Evolutionary conservation across 2,113 vertebrate species (phyloP), one percentile per base, ranked within the genome.

Genomic region (Rhipidura dahli): DNA sequence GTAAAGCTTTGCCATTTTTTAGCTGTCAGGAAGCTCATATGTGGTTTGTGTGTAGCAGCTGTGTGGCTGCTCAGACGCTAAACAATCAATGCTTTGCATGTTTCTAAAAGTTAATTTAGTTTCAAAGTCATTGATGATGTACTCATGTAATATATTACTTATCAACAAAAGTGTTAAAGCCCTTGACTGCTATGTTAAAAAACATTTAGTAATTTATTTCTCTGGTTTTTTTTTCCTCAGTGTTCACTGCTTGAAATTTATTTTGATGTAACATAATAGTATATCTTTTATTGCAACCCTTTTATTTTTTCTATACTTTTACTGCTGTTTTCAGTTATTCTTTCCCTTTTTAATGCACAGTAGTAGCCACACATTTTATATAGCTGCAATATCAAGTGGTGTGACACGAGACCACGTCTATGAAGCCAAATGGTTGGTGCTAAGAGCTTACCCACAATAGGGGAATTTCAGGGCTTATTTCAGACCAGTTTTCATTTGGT

Each of bases 381-480:
- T 45, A 80, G 11, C 31, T 31, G 8, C 21, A 22, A 15, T 27
- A 39, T 7, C 12, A 17, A 64, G 40, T 18, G 12, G 3, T 13
- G 44, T 60, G 80, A 39, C 3, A 7, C 18, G 37, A 30, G 2
- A 18, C 44, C 11, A 4, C 0, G 0, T 22, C 27, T 72, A 8
- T 9, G 5, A 65, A 72, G 21, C 10, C 66, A 60, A 56, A 49
- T 13, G 21, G 6, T 9, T 75, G 68, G 18, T 80, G 68, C 19
- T 56, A 21, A 64, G 35, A 65, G 24, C 19, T 69, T 51, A 26
- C 45, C 13, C 20, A 35, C 11, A 3, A n/a, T 5, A 14, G 8
- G 11, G 42, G n/a, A 35, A 65, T 44, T 80, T 76, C 37, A 72
- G 47, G 45, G 19, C 19, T 72, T 91, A 4, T 72, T 85, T 86